Conservation (phyloP, 2,113 vertebrate species). For the Bubo scandiacus region DNA sequence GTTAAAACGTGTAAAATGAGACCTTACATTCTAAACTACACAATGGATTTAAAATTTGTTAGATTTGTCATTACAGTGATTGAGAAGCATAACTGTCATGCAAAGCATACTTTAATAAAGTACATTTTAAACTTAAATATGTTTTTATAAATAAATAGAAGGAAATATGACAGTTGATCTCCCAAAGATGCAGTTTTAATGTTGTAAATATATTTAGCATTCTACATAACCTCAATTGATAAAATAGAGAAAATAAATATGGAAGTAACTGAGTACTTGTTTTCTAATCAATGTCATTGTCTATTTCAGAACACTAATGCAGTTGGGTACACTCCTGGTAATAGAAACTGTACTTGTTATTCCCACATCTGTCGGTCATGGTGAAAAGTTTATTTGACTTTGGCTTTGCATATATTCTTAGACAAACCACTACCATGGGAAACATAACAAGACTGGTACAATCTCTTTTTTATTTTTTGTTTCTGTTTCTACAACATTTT, state of each 20-base stretch:
- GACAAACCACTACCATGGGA: background rate
- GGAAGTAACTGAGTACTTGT: background rate
- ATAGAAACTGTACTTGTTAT: background rate
- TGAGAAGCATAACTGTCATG: background rate
- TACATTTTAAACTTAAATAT: background rate
- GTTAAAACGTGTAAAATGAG: background rate
- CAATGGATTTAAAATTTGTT: background rate
- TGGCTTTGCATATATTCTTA: background rate
- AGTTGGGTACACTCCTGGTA: background rate
- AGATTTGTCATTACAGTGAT: background rate
- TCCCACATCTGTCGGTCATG: background rate
- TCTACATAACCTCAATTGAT: background rate
- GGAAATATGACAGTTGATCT: background rate
- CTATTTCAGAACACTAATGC: background rate
- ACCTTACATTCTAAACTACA: conserved; percentile 28
- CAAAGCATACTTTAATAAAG: background rate
- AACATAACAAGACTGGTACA: background rate
- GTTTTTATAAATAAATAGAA: background rate
- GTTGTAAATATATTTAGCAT: background rate
- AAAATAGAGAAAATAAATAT: background rate
- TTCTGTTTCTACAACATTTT: background rate
- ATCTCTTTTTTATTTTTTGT: background rate
- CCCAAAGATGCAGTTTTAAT: background rate
- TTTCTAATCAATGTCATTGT: background rate
- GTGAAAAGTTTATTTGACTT: background rate